Percentiles rank a stretch among this genome's conserved stretches.
These are phyloP conservation scores for Anoncus sp. DNA, from an alignment of 2,888 invertebrate species.

Conservation along the genomic window DNA sequence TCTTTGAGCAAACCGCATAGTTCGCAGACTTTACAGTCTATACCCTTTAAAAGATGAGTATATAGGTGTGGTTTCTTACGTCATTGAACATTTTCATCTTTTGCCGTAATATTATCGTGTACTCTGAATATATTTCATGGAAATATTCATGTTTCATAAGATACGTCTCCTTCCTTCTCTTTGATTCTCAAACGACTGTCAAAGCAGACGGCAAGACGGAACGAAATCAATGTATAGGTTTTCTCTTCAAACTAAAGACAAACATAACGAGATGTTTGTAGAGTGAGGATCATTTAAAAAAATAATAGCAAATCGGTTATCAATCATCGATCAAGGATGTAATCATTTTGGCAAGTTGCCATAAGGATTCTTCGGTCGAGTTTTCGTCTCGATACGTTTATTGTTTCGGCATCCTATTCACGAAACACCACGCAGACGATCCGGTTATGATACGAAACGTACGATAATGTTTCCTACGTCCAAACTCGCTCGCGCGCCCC, in stretches of 20 bases:
- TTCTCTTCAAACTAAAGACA: not conserved
- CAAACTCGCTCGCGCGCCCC: slow-evolving; percentile 43
- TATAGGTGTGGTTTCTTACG: slow-evolving; percentile 10
- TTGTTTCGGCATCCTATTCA: slow-evolving; percentile 44
- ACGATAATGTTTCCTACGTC: slow-evolving; percentile 44
- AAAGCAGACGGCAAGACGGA: not conserved
- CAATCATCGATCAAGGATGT: not conserved
- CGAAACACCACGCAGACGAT: slow-evolving; percentile 29
- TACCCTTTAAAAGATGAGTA: slow-evolving; percentile 24
- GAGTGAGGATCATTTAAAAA: not conserved
- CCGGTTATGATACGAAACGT: slow-evolving; percentile 50
- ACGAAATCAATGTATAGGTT: not conserved
- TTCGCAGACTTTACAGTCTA: slow-evolving; percentile 13
- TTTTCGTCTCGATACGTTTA: slow-evolving; percentile 3
- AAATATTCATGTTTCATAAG: not conserved
- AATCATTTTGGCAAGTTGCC: not conserved
- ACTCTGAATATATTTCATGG: not conserved
- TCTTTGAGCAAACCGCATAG: slow-evolving; percentile 35
- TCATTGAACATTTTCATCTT: slow-evolving; percentile 8
- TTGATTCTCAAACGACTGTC: not conserved
- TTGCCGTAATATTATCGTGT: not conserved
- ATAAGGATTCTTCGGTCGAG: not conserved
- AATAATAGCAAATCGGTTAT: not conserved
- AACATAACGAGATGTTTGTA: not conserved
- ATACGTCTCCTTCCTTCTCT: not conserved